Conservation (phyloP, 2,797 vertebrate species). For the Hemibagrus guttatus region DNA sequence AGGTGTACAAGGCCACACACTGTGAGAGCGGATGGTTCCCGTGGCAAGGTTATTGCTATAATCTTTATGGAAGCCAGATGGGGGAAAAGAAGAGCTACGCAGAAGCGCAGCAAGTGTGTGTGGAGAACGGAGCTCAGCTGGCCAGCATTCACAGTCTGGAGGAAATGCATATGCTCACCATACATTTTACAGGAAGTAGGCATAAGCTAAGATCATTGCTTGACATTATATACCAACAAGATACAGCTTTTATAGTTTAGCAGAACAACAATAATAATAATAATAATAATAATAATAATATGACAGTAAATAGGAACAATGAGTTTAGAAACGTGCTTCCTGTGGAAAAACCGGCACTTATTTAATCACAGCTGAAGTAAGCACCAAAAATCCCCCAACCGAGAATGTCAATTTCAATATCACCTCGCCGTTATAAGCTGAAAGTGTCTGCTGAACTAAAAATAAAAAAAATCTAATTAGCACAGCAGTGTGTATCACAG, state of each 20-base stretch:
- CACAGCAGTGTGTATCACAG: background rate
- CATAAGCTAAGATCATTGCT: background rate
- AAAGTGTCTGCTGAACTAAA: background rate
- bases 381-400: background rate
- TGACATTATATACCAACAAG: background rate
- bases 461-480: background rate
- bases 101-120: constrained; percentile 71
- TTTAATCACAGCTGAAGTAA: background rate
- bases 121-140: constrained; percentile 66
- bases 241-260: background rate
- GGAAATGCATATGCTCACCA: constrained; percentile 82
- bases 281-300: background rate
- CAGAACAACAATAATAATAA: background rate
- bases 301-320: background rate
- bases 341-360: background rate
- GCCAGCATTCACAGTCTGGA: constrained; percentile 88
- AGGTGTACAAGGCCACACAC: constrained; percentile 74
- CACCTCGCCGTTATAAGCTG: background rate
- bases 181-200: constrained; percentile 38
- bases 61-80: constrained; percentile 63
- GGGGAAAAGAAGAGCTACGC: constrained; percentile 63
- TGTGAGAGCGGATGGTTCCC: constrained; percentile 82
- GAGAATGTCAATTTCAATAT: background rate
- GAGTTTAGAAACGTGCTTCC: background rate
- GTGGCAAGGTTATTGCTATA: constrained; percentile 86